Evolutionary conservation across 2,113 vertebrate species (phyloP).

Genomic region (Corydoras maculifer): DNA sequence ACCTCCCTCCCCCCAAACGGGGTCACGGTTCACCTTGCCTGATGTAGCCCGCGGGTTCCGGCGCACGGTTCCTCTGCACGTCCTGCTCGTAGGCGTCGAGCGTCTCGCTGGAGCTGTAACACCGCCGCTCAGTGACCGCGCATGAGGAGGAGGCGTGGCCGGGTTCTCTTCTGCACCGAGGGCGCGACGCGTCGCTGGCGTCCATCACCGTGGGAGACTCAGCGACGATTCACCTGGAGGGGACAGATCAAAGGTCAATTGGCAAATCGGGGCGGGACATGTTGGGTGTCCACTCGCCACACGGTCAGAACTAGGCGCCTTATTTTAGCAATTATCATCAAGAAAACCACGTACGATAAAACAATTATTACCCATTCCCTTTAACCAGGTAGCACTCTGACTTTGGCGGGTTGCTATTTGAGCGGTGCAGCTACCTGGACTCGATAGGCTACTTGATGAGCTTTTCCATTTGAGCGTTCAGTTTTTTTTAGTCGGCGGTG

Average conservation of each 20-base stretch:
- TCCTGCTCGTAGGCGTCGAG: slow-evolving; percentile 78
- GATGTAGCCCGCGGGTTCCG: slow-evolving; percentile 75
- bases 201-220: slow-evolving; percentile 62
- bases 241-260: background rate
- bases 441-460: no score
- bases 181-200: slow-evolving; percentile 72
- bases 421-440: no score
- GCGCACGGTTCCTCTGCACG: slow-evolving; percentile 73
- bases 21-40: slow-evolving; percentile 67
- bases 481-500: no score
- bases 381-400: no score
- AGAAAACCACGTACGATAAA: no score
- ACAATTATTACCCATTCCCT: no score
- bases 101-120: slow-evolving; percentile 79
- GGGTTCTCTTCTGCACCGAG: slow-evolving; percentile 70
- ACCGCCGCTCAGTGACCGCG: slow-evolving; percentile 74
- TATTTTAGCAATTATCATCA: no score
- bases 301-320: no score
- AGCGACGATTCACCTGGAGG: slow-evolving; percentile 24
- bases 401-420: no score
- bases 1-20: no score
- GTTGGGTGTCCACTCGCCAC: no score
- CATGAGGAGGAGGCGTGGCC: slow-evolving; percentile 77
- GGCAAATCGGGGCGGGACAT: background rate
- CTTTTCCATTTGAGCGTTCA: no score